These are phyloP conservation scores for Brachyistius frenatus DNA, from an alignment of 2,113 vertebrate species.

Conservation along the genomic window DNA sequence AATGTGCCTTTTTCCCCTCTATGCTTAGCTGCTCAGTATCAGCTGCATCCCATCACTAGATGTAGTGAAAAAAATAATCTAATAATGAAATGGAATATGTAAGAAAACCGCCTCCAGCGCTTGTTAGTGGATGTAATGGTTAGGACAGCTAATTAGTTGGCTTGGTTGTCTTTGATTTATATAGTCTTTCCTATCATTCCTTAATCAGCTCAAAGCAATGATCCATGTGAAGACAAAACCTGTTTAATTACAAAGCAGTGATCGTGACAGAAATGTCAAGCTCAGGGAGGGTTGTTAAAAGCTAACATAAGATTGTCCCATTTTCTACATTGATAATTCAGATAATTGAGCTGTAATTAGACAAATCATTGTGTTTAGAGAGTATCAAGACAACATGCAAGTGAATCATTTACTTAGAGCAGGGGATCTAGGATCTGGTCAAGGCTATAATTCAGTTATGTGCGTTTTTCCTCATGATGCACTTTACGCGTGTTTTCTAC, in stretches of 20 bases:
- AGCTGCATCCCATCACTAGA: conserved; percentile 47
- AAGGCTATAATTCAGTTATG: conserved; percentile 34
- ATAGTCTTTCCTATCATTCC: conserved; percentile 73
- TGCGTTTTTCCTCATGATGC: conserved; percentile 1
- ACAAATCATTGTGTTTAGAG: conserved; percentile 57
- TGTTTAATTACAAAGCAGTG: conserved; percentile 78
- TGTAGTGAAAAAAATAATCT: conserved; percentile 40
- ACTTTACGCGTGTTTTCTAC: background rate
- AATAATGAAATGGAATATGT: conserved; percentile 68
- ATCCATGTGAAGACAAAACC: conserved; percentile 74
- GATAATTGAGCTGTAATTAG: conserved; percentile 78
- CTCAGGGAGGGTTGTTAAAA: conserved; percentile 67
- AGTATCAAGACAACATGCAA: conserved; percentile 46
- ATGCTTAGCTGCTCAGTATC: conserved; percentile 26
- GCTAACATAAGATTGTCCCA: conserved; percentile 66
- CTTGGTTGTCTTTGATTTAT: conserved; percentile 84
- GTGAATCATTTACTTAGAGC: conserved; percentile 41
- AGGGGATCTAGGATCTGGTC: conserved; percentile 6
- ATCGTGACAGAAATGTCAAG: conserved; percentile 71
- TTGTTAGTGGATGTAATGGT: conserved; percentile 76
- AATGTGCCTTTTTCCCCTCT: conserved; percentile 10
- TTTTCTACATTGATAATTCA: conserved; percentile 74
- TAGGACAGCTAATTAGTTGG: conserved; percentile 80
- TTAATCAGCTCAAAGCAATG: conserved; percentile 81
- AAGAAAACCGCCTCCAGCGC: conserved; percentile 71